Base-by-base conservation (phyloP, 2,888 invertebrate genomes). In the Callimorpha dominula region DNA sequence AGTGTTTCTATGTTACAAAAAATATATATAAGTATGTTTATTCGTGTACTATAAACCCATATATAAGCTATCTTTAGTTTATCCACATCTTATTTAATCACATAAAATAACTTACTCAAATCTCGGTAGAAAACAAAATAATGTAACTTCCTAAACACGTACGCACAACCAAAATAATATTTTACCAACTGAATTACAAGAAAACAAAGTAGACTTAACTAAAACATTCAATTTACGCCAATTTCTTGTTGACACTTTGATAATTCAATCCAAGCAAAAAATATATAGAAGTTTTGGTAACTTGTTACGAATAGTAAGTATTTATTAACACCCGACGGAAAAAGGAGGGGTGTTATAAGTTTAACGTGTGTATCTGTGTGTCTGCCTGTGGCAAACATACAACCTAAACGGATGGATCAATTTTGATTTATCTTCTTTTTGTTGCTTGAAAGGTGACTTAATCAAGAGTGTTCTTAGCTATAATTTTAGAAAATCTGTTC, bases 171-270 rank as follows among this genome's bases (percentile, higher is more conserved):
- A 62, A 65, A 43, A 64, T 49, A 65, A 50, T 60, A n/a, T 60
- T 7, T 67, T 43, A 62, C 46, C 7, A 66, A 66, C 65, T 60
- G 20, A 57, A 67, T 70, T 43, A 69, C 17, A 9, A 42, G 6
- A 31, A 8, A 54, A 70, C 31, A 65, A 70, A 62, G 50, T 31
- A 14, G 15, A 63, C 42, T 31, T 54, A 68, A 72, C 72, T 67
- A 15, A 49, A 65, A 54, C 31, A 63, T 71, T 71, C 42, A 50
- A 71, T 71, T 67, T 63, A 50, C 63, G 62, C 40, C 62, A 31
- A 46, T 68, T 50, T 54, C 63, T 0, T 63, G n/a, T 63, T 69
- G 71, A 49, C 71, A 71, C 17, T 65, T 57, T 40, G 17, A 46
- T 54, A 49, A 65, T 65, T 71, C 46, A 54, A 71, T 65, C 54